phyloP scores from a whole-genome alignment of 2,888 invertebrate genomes.

The Listrodromus nycthemerus region DNA sequence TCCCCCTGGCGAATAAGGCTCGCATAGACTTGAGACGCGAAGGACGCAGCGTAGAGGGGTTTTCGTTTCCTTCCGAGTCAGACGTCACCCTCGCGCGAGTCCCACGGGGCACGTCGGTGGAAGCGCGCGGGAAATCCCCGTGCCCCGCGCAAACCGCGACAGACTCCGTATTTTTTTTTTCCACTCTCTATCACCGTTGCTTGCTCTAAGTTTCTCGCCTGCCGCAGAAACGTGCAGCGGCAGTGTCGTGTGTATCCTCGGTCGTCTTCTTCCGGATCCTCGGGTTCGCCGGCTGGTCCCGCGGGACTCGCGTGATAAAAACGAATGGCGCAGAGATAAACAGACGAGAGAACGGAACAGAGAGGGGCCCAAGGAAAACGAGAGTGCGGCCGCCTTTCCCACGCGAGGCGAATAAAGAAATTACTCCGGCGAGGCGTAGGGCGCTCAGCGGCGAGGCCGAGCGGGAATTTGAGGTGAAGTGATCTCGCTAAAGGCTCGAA shows the following conservation, averaged over 20 bases:
- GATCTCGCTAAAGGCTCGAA: constrained; percentile 14
- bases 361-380: constrained; percentile 62
- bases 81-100: constrained; percentile 66
- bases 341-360: constrained; percentile 60
- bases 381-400: constrained; percentile 59
- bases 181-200: constrained; percentile 26
- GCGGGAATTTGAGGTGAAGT: constrained; percentile 73
- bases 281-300: constrained; percentile 61
- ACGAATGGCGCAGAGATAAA: constrained; percentile 82
- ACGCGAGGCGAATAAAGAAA: constrained; percentile 82
- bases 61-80: constrained; percentile 69
- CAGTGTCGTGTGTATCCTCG: constrained; percentile 42
- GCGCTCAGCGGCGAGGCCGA: too few relatives aligned
- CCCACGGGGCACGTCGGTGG: constrained; percentile 75
- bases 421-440: constrained; percentile 75
- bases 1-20: constrained; percentile 51
- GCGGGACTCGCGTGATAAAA: constrained; percentile 80
- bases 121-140: constrained; percentile 25
- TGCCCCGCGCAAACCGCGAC: constrained; percentile 50
- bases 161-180: constrained; percentile 23
- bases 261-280: constrained; percentile 35
- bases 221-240: constrained; percentile 41
- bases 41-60: constrained; percentile 39
- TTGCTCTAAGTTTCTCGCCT: constrained; percentile 41
- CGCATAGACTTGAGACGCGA: constrained; percentile 45